phyloP scores from a whole-genome alignment of 2,113 vertebrate species.

The Falcunculus frontatus region DNA sequence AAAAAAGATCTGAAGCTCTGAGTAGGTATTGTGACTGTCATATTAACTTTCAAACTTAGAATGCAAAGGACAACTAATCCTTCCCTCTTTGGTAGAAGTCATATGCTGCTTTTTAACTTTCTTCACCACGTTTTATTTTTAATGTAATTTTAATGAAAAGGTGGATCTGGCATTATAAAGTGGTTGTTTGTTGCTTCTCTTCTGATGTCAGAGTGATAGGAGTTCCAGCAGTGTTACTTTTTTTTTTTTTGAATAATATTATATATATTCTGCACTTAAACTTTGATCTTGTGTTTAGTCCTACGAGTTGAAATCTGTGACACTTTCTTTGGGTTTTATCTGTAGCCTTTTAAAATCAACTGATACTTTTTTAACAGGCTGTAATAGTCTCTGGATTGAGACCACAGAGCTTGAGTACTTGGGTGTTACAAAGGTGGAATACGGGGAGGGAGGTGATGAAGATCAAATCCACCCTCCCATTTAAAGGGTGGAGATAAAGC shows the following conservation, averaged over 20 bases:
- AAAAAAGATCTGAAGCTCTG: constrained; percentile 5
- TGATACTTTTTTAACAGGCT: background rate
- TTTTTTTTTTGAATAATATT: background rate
- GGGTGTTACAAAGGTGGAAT: background rate
- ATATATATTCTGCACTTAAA: background rate
- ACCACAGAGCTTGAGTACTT: background rate
- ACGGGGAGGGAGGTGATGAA: background rate
- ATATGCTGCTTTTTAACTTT: background rate
- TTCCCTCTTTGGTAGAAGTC: background rate
- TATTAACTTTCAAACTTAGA: background rate
- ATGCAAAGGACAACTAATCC: constrained; percentile 23
- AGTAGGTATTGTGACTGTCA: background rate
- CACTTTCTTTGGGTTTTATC: background rate
- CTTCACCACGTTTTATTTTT: background rate
- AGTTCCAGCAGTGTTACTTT: background rate
- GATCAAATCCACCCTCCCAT: constrained; percentile 15
- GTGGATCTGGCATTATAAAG: background rate
- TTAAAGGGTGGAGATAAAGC: constrained; percentile 37
- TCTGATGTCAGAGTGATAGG: background rate
- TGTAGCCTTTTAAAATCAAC: background rate
- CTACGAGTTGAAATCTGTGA: background rate
- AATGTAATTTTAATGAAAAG: constrained; percentile 42
- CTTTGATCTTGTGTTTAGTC: background rate
- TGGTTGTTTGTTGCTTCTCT: background rate
- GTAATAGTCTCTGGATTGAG: background rate